phyloP scores from a whole-genome alignment of 2,888 invertebrate species.

The Polydrusus pterygomalis region DNA sequence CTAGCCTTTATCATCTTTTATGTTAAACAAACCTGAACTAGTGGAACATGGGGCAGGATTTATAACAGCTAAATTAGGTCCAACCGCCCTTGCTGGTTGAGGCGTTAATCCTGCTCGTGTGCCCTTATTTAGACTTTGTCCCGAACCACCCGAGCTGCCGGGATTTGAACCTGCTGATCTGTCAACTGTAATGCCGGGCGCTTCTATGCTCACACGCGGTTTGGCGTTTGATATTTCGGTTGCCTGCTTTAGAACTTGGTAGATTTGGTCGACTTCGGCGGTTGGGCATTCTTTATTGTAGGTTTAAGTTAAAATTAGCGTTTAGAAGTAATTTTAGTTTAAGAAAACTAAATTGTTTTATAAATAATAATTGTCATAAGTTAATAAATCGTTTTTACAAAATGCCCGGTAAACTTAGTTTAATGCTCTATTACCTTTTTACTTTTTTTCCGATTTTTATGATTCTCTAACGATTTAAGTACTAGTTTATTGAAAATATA shows the following conservation, averaged over 20 bases:
- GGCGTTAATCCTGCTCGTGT: conserved; percentile 65
- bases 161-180: conserved; percentile 66
- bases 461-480: too few relatives aligned
- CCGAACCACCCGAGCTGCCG: conserved; percentile 73
- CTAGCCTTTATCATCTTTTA: conserved; percentile 3
- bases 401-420: too few relatives aligned
- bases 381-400: too few relatives aligned
- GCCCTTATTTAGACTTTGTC: conserved; percentile 73
- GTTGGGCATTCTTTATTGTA: conserved; percentile 42
- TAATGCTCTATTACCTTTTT: too few relatives aligned
- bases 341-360: too few relatives aligned
- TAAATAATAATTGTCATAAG: too few relatives aligned
- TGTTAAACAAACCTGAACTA: conserved; percentile 80
- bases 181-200: conserved; percentile 71
- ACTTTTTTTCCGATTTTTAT: too few relatives aligned
- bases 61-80: conserved; percentile 76
- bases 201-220: conserved; percentile 68
- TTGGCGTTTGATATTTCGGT: conserved; percentile 84
- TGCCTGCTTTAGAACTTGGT: conserved; percentile 96
- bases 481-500: too few relatives aligned
- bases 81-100: conserved; percentile 71
- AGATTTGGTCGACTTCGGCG: conserved; percentile 89
- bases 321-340: background rate
- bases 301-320: conserved; percentile 34
- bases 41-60: conserved; percentile 80